Evolutionary conservation across 1,140 invertebrate genomes (phyloP).

Genomic region (Pantala flavescens): DNA sequence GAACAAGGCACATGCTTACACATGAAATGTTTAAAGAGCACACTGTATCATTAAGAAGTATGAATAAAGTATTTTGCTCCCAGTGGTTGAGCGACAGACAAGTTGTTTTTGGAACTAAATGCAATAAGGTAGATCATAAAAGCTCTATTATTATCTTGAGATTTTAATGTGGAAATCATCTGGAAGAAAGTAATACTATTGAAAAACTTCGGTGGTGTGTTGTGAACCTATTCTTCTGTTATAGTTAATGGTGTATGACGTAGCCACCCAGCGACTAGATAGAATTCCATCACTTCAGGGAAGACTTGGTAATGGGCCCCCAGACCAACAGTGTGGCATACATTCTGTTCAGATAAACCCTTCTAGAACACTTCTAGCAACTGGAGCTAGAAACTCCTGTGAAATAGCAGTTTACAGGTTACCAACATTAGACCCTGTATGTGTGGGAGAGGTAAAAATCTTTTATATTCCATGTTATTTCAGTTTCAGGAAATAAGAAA

Average conservation of each 20-base stretch:
- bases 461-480: background rate
- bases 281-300: constrained; percentile 74
- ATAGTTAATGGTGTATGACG: constrained; percentile 74
- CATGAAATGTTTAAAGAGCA: constrained; percentile 81
- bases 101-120: constrained; percentile 92
- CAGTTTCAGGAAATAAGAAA: too few species aligned
- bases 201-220: too few species aligned
- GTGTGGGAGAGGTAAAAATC: constrained; percentile 70
- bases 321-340: constrained; percentile 69
- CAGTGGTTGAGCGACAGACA: constrained; percentile 91
- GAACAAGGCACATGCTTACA: constrained; percentile 72
- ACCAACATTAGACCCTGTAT: constrained; percentile 87
- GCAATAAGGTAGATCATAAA: constrained; percentile 68
- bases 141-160: too few species aligned
- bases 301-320: constrained; percentile 36
- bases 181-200: background rate
- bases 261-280: constrained; percentile 63
- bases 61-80: constrained; percentile 95
- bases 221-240: constrained; percentile 21
- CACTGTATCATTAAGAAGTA: constrained; percentile 66
- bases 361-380: constrained; percentile 80
- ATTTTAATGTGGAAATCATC: too few species aligned
- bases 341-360: constrained; percentile 91
- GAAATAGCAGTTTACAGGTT: constrained; percentile 88
- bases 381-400: constrained; percentile 82